phyloP scores from a whole-genome alignment of 2,888 invertebrate species.

The Drosophila demipolita region DNA sequence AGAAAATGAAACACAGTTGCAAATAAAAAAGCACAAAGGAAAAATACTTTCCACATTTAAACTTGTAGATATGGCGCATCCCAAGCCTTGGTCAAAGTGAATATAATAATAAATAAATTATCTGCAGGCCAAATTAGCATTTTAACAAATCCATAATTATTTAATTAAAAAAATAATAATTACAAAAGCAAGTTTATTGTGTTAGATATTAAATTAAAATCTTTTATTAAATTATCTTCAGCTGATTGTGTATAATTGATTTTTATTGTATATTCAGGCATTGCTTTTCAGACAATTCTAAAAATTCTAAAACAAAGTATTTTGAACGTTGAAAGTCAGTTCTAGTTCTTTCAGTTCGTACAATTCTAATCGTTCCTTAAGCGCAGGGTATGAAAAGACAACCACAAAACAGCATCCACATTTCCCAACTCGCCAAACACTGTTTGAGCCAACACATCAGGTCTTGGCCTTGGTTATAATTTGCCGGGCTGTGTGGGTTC shows the following conservation, averaged over 20 bases:
- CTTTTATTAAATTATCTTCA: neutral
- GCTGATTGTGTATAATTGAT: neutral
- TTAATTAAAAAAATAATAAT: neutral
- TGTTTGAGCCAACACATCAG: neutral
- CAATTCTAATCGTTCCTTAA: too few species aligned
- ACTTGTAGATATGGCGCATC: conserved; percentile 14
- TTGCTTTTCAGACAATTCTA: neutral
- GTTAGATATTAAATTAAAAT: neutral
- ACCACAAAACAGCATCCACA: conserved; percentile 1
- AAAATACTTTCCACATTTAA: neutral
- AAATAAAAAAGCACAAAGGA: neutral
- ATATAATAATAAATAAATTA: neutral
- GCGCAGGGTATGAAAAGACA: conserved; percentile 3
- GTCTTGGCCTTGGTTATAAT: conserved; percentile 22
- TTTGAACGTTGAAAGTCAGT: neutral
- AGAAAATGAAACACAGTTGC: neutral
- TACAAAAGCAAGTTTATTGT: neutral
- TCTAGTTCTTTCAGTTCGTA: too few species aligned
- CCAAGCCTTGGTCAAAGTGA: neutral
- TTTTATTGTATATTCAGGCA: neutral
- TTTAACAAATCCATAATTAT: neutral
- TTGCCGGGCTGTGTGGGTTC: conserved; percentile 24
- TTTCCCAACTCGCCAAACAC: neutral
- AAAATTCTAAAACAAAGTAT: neutral
- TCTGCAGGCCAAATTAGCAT: neutral